Evolutionary conservation across 2,113 vertebrate species (phyloP), one percentile per base, ranked within the genome.

Genomic region (Phoenicopterus ruber): DNA sequence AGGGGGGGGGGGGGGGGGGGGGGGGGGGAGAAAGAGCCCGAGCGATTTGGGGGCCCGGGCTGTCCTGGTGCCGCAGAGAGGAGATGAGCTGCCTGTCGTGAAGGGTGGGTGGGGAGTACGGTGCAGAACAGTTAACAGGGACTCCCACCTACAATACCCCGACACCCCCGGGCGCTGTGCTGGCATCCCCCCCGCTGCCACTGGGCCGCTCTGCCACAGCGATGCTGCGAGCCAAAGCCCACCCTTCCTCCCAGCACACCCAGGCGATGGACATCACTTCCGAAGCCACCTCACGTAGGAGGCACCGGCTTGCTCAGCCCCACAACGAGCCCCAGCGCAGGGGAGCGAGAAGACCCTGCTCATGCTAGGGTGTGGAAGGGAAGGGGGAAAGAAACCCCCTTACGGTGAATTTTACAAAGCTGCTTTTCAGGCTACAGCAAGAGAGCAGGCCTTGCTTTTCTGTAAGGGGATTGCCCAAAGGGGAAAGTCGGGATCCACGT

Each of bases 351-450:
- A 40, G 40, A 31, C 31, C 5, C 15, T 1, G 4, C 58, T 76
- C 1, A 0, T 5, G 11, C 21, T 20, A 13, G 36, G 49, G 14
- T 31, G 15, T 0, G 0, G 32, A 6, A 62, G 15, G 28, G 12
- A 32, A 32, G 32, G 5, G 22, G 16, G 20, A 49, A 40, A 50
- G 10, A 72, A 76, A 46, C 1, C 6, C 24, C 80, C 12, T 17
- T 6, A 29, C 0, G 0, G 52, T 36, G 28, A 40, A 6, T 70
- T 90, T n/a, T 26, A 76, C 57, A 59, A 44, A 61, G 59, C 44
- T 72, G 54, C 52, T 55, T 69, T 92, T 87, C 7, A 63, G 46
- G 34, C 40, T 54, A 20, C 55, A 55, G 47, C 16, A n/a, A n/a
- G 36, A 36, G 5, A 85, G 11, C 49, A 54, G 65, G 22, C 19